Conservation (phyloP, 2,888 invertebrate genomes). For the Pycnomerus fuliginosus region DNA sequence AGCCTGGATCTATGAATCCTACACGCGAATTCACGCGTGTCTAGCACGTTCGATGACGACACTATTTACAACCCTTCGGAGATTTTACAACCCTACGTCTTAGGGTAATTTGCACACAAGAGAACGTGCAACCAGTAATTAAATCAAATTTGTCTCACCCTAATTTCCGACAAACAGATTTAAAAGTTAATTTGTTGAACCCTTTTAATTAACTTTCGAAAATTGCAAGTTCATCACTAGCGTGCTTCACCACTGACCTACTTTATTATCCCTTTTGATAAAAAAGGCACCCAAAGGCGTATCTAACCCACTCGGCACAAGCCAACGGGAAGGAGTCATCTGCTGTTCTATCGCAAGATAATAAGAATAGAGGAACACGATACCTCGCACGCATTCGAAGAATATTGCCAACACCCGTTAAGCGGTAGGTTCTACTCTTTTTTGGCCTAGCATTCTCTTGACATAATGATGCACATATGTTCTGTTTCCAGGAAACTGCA, state of each 20-base stretch:
- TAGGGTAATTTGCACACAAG: no score
- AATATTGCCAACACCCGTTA: slow-evolving; percentile 37
- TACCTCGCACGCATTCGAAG: slow-evolving; percentile 14
- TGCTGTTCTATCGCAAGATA: neutral
- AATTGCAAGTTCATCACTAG: no score
- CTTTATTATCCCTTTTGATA: slow-evolving; percentile 3
- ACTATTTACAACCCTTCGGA: no score
- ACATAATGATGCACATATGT: slow-evolving; percentile 47
- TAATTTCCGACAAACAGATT: no score
- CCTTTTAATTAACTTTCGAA: no score
- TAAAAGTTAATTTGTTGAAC: no score
- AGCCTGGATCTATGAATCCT: no score
- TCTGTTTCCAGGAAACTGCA: slow-evolving; percentile 45
- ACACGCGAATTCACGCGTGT: no score
- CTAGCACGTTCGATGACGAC: no score
- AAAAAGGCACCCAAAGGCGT: slow-evolving; percentile 6
- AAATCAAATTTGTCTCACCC: no score
- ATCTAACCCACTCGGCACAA: slow-evolving; percentile 10
- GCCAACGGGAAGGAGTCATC: neutral
- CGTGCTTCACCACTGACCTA: slow-evolving; percentile 14
- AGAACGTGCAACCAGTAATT: no score
- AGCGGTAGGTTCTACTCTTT: slow-evolving; percentile 31
- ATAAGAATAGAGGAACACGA: slow-evolving; percentile 8
- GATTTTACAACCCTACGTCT: no score
- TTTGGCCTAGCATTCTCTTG: slow-evolving; percentile 32